Evolutionary conservation across 1,140 invertebrate species (phyloP).

Genomic region (Drosophila willistoni): DNA sequence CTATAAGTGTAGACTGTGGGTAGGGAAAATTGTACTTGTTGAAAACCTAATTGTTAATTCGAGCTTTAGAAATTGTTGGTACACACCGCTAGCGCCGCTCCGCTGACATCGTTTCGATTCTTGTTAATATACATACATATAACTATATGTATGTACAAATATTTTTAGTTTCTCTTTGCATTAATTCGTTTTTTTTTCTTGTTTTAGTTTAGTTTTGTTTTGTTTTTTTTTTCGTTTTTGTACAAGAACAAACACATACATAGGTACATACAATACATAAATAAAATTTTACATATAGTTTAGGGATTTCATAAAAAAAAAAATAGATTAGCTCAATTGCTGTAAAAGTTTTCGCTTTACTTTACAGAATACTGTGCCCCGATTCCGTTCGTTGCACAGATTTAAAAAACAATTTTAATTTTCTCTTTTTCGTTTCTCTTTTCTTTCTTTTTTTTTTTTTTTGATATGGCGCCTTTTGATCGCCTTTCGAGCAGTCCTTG

Average conservation of each 20-base stretch:
- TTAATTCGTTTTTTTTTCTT: slow-evolving; percentile 29
- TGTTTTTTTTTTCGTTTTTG: slow-evolving; percentile 48
- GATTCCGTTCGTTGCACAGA: slow-evolving; percentile 34
- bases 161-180: slow-evolving; percentile 21
- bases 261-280: slow-evolving; percentile 54
- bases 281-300: slow-evolving; percentile 51
- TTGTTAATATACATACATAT: slow-evolving; percentile 33
- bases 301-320: slow-evolving; percentile 46
- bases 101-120: slow-evolving; percentile 47
- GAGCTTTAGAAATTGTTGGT: slow-evolving; percentile 57
- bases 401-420: slow-evolving; percentile 63
- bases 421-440: background rate
- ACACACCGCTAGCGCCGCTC: slow-evolving; percentile 47
- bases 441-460: slow-evolving; percentile 21
- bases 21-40: slow-evolving; percentile 55
- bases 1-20: slow-evolving; percentile 30
- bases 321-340: slow-evolving; percentile 22
- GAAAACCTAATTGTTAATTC: slow-evolving; percentile 68
- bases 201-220: slow-evolving; percentile 16
- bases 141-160: background rate
- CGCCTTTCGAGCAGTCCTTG: slow-evolving; percentile 43
- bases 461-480: slow-evolving; percentile 27
- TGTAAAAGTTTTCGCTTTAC: slow-evolving; percentile 36
- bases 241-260: slow-evolving; percentile 70
- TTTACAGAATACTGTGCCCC: slow-evolving; percentile 47